Conservation (phyloP, 2,797 vertebrate genomes). For the Dipus sagitta region DNA sequence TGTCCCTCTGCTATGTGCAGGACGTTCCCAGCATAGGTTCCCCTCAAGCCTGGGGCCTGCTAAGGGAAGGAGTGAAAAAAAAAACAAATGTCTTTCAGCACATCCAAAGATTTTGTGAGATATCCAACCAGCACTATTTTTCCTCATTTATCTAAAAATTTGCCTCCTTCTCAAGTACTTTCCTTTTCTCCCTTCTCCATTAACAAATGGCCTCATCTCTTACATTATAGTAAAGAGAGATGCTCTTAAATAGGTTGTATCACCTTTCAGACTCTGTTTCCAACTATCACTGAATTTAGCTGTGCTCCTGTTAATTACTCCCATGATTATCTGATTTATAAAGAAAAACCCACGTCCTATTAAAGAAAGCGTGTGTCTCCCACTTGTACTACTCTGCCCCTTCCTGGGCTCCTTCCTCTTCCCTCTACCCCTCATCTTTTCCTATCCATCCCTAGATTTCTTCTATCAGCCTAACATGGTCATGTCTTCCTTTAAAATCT, state of each 20-base stretch:
- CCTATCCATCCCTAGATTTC: background rate
- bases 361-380: background rate
- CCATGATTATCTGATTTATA: background rate
- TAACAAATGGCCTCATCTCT: slow-evolving; percentile 16
- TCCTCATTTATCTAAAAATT: background rate
- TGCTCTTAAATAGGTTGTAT: background rate
- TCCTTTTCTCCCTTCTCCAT: background rate
- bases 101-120: background rate
- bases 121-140: background rate
- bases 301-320: background rate
- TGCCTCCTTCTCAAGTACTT: slow-evolving; percentile 1
- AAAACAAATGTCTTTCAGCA: background rate
- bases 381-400: background rate
- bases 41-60: background rate
- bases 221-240: background rate
- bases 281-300: background rate
- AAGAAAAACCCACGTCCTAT: background rate
- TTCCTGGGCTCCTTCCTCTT: background rate
- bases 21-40: background rate
- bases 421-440: background rate
- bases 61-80: background rate
- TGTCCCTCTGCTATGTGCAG: background rate
- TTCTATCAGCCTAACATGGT: background rate
- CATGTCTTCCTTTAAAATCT: background rate
- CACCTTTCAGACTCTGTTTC: background rate